These are phyloP conservation scores for Ceratotherium simum DNA, from an alignment of 2,113 vertebrate genomes.

Conservation along the genomic window DNA sequence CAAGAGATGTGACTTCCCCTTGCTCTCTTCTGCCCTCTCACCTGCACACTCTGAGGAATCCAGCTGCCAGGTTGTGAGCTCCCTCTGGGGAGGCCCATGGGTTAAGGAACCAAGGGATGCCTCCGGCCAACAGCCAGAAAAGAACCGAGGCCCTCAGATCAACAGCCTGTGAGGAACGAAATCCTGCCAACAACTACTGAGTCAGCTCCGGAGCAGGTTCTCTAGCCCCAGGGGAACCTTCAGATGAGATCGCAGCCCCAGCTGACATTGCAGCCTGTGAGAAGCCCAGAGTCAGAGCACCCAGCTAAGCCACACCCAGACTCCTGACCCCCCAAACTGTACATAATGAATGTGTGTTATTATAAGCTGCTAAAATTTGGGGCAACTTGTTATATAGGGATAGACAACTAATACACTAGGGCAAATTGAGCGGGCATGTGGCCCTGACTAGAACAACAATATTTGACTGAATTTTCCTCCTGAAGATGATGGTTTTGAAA, in stretches of 20 bases:
- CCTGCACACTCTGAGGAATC: neutral
- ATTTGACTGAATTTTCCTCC: neutral
- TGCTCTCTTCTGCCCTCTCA: neutral
- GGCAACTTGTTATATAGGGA: neutral
- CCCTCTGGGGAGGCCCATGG: neutral
- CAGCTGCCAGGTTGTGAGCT: neutral
- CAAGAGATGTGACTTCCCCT: neutral
- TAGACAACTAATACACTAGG: neutral
- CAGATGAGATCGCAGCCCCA: no score
- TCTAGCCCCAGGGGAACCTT: rapidly evolving
- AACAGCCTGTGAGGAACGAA: neutral
- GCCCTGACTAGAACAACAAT: no score
- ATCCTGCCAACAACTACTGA: neutral
- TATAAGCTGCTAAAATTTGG: neutral
- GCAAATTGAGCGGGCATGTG: neutral
- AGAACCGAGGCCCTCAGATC: neutral
- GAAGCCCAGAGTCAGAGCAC: neutral
- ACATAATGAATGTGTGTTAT: no score
- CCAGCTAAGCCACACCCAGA: neutral
- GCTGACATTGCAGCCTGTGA: rapidly evolving
- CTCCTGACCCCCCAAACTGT: neutral
- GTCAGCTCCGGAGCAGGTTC: neutral
- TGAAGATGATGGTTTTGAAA: neutral
- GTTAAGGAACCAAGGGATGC: neutral
- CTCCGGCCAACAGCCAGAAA: neutral